A percentile compares a stretch with the other conserved stretches of the same genome.
These are phyloP conservation scores for Scaptomyza polygonia DNA, from an alignment of 2,888 invertebrate genomes.

Conservation along the genomic window DNA sequence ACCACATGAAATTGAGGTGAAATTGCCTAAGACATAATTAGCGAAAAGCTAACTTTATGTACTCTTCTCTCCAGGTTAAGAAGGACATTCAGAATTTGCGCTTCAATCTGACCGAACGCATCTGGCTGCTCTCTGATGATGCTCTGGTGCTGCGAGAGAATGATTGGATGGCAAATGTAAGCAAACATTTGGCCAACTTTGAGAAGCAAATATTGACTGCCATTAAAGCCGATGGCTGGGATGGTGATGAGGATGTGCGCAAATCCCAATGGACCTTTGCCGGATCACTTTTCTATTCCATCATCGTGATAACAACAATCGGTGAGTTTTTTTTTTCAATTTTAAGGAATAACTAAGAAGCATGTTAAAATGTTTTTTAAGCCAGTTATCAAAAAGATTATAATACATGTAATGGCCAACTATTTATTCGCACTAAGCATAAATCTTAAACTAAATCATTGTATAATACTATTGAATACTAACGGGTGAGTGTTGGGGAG, in stretches of 20 bases:
- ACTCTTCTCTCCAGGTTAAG: constrained; percentile 87
- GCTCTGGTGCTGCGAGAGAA: constrained; percentile 87
- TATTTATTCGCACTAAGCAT: constrained; percentile 40
- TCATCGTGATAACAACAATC: constrained; percentile 97
- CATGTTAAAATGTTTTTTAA: no score
- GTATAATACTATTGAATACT: constrained; percentile 33
- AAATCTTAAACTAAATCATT: constrained; percentile 48
- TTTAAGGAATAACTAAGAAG: no score
- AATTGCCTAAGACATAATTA: constrained; percentile 27
- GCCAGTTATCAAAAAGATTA: constrained; percentile 23
- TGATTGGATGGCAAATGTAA: constrained; percentile 93
- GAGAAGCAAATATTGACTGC: constrained; percentile 91
- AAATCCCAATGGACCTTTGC: constrained; percentile 93
- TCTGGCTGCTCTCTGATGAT: constrained; percentile 89
- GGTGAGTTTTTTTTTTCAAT: constrained; percentile 87
- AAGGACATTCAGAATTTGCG: constrained; percentile 89
- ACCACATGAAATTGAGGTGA: constrained; percentile 90
- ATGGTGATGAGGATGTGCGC: constrained; percentile 89
- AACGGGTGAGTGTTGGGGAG: neutral
- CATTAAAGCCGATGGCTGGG: constrained; percentile 95
- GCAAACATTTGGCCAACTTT: constrained; percentile 86
- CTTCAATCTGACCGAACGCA: constrained; percentile 90
- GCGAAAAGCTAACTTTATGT: neutral
- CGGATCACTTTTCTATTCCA: constrained; percentile 96
- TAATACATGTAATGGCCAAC: neutral